Conservation (phyloP, 2,797 vertebrate genomes). For the Mus spretus region DNA sequence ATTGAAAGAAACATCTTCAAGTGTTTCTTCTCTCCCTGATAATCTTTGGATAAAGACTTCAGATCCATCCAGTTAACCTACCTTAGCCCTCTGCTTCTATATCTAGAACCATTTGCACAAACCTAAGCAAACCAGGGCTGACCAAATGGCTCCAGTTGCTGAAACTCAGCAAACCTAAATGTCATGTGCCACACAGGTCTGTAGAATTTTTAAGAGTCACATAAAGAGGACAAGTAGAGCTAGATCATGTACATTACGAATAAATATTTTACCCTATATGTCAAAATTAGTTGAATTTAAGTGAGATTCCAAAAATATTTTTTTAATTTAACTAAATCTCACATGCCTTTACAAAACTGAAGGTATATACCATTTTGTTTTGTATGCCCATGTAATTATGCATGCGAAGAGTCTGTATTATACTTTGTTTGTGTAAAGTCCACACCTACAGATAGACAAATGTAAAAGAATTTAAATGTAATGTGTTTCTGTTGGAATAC, state of each 20-base stretch:
- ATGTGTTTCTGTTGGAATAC: background rate
- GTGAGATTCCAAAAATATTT: background rate
- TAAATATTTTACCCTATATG: background rate
- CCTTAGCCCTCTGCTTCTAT: background rate
- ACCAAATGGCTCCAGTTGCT: background rate
- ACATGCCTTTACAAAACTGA: background rate
- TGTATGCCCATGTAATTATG: background rate
- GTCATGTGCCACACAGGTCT: background rate
- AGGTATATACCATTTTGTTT: background rate
- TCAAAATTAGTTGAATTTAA: constrained; percentile 29
- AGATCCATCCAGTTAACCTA: background rate
- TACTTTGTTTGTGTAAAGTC: background rate
- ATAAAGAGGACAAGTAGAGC: background rate
- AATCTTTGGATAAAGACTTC: background rate
- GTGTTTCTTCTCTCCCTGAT: background rate
- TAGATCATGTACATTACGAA: background rate
- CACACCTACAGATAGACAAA: background rate
- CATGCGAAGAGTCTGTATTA: background rate
- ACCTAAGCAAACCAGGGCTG: background rate
- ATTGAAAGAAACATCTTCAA: background rate
- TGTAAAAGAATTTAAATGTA: background rate
- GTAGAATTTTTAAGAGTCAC: constrained; percentile 2
- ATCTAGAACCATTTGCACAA: background rate
- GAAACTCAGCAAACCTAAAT: background rate
- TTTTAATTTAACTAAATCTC: background rate